Evolutionary conservation across 2,113 vertebrate species (phyloP), one percentile per base, ranked within the genome.

Genomic region (Rhinoptilus africanus): DNA sequence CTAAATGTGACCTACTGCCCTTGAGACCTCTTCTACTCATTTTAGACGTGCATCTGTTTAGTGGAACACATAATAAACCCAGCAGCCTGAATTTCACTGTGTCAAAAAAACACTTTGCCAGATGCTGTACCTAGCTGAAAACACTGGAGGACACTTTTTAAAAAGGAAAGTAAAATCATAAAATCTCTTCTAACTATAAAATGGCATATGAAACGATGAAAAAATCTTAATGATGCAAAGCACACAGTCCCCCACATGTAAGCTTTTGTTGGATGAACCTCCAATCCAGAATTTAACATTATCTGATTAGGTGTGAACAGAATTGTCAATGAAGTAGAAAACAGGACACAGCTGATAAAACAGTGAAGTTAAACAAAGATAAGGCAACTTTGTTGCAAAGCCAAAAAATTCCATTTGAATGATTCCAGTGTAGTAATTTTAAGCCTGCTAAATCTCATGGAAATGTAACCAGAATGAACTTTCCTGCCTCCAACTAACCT

Each of bases 291-390:
- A 86, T 89, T 93, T 88, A 91, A 73, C 74, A 45, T 96, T 96
- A 96, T 96, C 96, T 95, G 95, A 94, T 95, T 96, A 96, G 97
- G 96, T 97, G 96, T 95, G 96, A 97, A 96, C 94, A 88, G 94
- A 94, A 69, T 48, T 93, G 92, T 97, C 95, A 96, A 86, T 89
- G 91, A 96, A 95, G 96, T 81, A 97, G 93, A 96, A 97, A 98
- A 96, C 96, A 98, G 97, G 97, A 97, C 92, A 82, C 93, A 96
- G 95, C 92, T 98, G 97, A 97, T 92, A 92, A 97, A 97, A 98
- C 81, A 96, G 19, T 76, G n/a, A 85, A 81, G 88, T 87, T 74
- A 94, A 93, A 96, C 78, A 93, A 84, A 92, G 94, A 96, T 97
- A 96, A 93, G 80, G 35, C 35, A 90, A 89, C 63, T 85, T 91